Percentiles rank a stretch among this genome's conserved stretches.
These are phyloP conservation scores for Clarias pachynema DNA, from an alignment of 2,797 vertebrate species.

Conservation along the genomic window DNA sequence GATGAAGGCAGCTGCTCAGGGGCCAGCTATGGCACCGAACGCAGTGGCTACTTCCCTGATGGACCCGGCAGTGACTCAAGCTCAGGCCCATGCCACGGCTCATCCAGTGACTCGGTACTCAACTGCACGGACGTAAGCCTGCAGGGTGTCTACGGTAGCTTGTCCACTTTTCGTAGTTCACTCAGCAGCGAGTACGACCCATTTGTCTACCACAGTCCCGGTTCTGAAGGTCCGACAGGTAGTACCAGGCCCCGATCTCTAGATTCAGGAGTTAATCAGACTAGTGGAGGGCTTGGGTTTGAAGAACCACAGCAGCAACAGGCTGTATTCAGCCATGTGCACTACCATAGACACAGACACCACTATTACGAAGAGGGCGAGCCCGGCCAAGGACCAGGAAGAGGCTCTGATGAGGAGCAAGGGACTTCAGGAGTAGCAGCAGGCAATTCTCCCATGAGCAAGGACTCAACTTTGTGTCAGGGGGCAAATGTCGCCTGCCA, in stretches of 20 bases:
- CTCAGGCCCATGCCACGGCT: slow-evolving; percentile 93
- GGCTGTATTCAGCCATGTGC: slow-evolving; percentile 87
- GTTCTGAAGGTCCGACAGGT: slow-evolving; percentile 64
- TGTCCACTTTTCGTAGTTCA: slow-evolving; percentile 95
- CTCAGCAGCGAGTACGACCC: slow-evolving; percentile 96
- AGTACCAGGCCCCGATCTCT: slow-evolving; percentile 81
- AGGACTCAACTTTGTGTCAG: slow-evolving; percentile 69
- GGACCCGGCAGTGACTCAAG: slow-evolving; percentile 96
- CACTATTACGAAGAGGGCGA: slow-evolving; percentile 84
- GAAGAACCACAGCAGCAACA: slow-evolving; percentile 73
- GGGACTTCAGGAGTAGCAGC: slow-evolving; percentile 48
- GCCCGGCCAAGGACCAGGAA: slow-evolving; percentile 68
- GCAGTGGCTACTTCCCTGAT: slow-evolving; percentile 93
- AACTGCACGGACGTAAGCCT: slow-evolving; percentile 95
- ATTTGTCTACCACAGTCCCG: slow-evolving; percentile 84
- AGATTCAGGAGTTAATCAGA: slow-evolving; percentile 81
- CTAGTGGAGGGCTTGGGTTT: neutral
- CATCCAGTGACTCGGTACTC: slow-evolving; percentile 94
- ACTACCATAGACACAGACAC: slow-evolving; percentile 93
- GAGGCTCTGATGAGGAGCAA: slow-evolving; percentile 76
- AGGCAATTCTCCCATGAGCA: slow-evolving; percentile 57
- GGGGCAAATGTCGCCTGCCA: slow-evolving; percentile 69
- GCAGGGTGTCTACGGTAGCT: slow-evolving; percentile 94
- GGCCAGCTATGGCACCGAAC: slow-evolving; percentile 89
- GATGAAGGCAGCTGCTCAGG: slow-evolving; percentile 89